Evolutionary conservation across 2,888 invertebrate species (phyloP), one percentile per base, ranked within the genome.

Genomic region (Heterodera filipjevi): DNA sequence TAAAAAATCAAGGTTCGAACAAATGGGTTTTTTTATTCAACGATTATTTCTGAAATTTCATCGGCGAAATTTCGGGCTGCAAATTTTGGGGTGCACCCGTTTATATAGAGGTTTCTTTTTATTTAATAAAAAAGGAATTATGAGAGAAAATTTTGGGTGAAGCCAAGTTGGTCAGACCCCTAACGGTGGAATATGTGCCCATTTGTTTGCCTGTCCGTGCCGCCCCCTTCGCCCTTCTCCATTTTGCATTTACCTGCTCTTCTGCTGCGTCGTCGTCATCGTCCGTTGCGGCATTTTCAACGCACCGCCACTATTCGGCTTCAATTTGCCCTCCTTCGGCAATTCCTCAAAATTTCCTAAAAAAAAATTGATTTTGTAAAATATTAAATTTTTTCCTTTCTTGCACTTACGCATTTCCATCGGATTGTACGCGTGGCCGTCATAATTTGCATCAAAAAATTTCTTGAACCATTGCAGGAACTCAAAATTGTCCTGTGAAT

Each of bases 381-480:
- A 49, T 3, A 19, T 49, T 14, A 14, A 49, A 49, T 49, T 16
- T 14, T 19, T 12, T 19, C 46, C 49, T 3, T 10, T 49, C 16
- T 49, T 49, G 8, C 16, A 1, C 59, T 59, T 27, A 59, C 59
- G 64, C 49, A 72, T 71, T 35, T 71, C 79, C 70, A 78, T 8
- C 64, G 75, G 78, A 46, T 78, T 77, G 76, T 76, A 78, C 76
- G 16, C 95, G 89, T 94, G 93, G 85, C 96, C 97, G 91, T 96
- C 96, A 92, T 97, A 99, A 92, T 99, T 99, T 86, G 98, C 97
- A 92, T 99, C 99, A 91, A 98, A 99, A 92, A 99, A 98, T 91
- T 97, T 97, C 93, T 99, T 99, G 92, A 99, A 99, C 99, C 99
- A 99, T 92, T 99, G 99, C 89, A 99, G 94, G 92, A 99, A 99